phyloP scores from a whole-genome alignment of 1,140 invertebrate species.

The Procambarus virginalis region DNA sequence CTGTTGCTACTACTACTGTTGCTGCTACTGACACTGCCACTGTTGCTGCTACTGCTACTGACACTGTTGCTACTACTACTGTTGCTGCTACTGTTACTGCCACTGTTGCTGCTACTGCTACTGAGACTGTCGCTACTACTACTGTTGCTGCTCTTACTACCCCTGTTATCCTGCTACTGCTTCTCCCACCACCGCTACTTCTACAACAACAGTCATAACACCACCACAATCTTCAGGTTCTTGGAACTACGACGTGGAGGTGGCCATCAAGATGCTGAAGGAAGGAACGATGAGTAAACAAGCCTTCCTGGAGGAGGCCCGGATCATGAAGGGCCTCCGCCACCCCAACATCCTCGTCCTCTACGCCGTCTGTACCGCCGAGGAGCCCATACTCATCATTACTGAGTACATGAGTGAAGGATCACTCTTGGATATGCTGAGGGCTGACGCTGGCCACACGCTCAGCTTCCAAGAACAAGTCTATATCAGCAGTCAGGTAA shows the following conservation, averaged over 20 bases:
- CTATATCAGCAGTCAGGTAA: constrained; percentile 60
- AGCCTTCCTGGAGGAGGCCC: constrained; percentile 96
- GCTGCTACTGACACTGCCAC: no score
- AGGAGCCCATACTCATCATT: constrained; percentile 96
- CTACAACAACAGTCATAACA: neutral
- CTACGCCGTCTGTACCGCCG: constrained; percentile 91
- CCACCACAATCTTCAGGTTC: constrained; percentile 25
- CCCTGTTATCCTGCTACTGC: neutral
- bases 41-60: no score
- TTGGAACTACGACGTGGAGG: constrained; percentile 79
- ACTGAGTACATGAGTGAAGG: constrained; percentile 97
- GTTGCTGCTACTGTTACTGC: no score
- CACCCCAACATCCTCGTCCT: constrained; percentile 95
- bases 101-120: no score
- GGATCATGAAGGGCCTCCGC: constrained; percentile 95
- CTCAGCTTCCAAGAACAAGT: constrained; percentile 46
- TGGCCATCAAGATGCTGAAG: constrained; percentile 95
- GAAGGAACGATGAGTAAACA: constrained; percentile 96
- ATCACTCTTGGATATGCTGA: constrained; percentile 89
- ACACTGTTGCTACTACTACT: no score
- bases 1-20: no score
- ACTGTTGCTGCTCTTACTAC: no score
- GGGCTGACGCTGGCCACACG: constrained; percentile 80
- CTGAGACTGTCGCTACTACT: no score
- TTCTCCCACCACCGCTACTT: neutral